Percentiles rank a stretch among this genome's conserved stretches.
Evolutionary conservation across 2,113 vertebrate genomes (phyloP).

Genomic region (Odontesthes bonariensis): DNA sequence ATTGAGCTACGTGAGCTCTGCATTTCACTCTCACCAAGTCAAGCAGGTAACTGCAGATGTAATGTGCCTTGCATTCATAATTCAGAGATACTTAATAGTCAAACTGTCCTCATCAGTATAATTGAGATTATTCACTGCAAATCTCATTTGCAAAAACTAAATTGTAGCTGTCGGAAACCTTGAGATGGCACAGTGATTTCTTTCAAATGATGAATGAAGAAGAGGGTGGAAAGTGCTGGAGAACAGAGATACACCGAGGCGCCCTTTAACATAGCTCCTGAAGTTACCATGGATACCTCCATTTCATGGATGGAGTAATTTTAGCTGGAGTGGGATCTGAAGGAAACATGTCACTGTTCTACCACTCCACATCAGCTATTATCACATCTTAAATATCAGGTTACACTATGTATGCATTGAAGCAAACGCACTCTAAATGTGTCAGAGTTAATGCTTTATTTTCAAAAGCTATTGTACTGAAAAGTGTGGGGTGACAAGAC

Average conservation of each 20-base stretch:
- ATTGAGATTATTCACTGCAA: conserved; percentile 50
- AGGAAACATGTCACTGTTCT: conserved; percentile 68
- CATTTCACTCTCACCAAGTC: conserved; percentile 41
- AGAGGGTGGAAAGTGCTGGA: conserved; percentile 72
- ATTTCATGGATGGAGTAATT: conserved; percentile 83
- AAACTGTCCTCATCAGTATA: conserved; percentile 54
- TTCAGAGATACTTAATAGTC: conserved; percentile 62
- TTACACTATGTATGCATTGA: background rate
- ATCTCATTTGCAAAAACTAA: conserved; percentile 60
- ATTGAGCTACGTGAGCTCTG: conserved; percentile 42
- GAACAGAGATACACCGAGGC: conserved; percentile 74
- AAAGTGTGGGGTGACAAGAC: background rate
- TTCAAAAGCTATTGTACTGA: background rate
- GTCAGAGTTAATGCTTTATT: background rate
- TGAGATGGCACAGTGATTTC: conserved; percentile 56
- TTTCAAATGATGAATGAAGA: conserved; percentile 72
- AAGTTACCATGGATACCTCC: conserved; percentile 86
- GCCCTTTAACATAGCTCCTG: conserved; percentile 81
- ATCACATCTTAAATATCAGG: conserved; percentile 31
- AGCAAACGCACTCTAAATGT: conserved; percentile 2
- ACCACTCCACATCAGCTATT: conserved; percentile 46
- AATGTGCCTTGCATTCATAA: conserved; percentile 63
- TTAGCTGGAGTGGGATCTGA: conserved; percentile 82
- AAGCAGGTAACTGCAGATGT: conserved; percentile 60
- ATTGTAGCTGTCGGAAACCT: conserved; percentile 62